These are phyloP conservation scores for Xiphophorus couchianus DNA, from an alignment of 2,113 vertebrate genomes.

Conservation along the genomic window DNA sequence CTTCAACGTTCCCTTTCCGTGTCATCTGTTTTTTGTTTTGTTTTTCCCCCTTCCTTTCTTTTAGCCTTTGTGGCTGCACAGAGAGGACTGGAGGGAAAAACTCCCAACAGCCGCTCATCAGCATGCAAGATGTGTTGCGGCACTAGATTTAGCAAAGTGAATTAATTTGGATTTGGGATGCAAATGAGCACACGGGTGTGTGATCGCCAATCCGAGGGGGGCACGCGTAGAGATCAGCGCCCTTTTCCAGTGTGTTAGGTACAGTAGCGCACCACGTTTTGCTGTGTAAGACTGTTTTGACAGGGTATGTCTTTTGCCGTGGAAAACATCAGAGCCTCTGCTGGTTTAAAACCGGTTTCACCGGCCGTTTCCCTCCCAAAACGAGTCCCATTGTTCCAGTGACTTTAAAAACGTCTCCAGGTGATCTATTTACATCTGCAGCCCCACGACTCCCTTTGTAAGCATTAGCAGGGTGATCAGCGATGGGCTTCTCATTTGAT, in stretches of 20 bases:
- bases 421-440: conserved; percentile 87
- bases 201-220: conserved; percentile 90
- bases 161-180: conserved; percentile 99
- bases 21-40: conserved; percentile 33
- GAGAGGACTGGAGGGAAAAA: conserved; percentile 81
- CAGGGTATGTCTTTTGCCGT: conserved; percentile 21
- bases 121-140: conserved; percentile 92
- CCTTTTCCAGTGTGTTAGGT: conserved; percentile 62
- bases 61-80: conserved; percentile 63
- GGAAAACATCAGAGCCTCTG: conserved; percentile 17
- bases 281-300: conserved; percentile 42
- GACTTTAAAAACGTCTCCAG: conserved; percentile 46
- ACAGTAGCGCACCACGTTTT: conserved; percentile 29
- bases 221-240: conserved; percentile 74
- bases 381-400: conserved; percentile 39
- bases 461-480: conserved; percentile 88
- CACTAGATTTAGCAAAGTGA: conserved; percentile 98
- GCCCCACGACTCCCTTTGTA: conserved; percentile 90
- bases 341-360: conserved; percentile 12
- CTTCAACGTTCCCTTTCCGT: conserved; percentile 30
- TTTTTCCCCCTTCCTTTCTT: conserved; percentile 16
- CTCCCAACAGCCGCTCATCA: conserved; percentile 84
- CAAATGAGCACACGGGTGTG: conserved; percentile 92
- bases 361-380: not conserved
- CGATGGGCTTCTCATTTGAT: conserved; percentile 93